phyloP scores from a whole-genome alignment of 2,797 vertebrate species.

The Trichosurus vulpecula region DNA sequence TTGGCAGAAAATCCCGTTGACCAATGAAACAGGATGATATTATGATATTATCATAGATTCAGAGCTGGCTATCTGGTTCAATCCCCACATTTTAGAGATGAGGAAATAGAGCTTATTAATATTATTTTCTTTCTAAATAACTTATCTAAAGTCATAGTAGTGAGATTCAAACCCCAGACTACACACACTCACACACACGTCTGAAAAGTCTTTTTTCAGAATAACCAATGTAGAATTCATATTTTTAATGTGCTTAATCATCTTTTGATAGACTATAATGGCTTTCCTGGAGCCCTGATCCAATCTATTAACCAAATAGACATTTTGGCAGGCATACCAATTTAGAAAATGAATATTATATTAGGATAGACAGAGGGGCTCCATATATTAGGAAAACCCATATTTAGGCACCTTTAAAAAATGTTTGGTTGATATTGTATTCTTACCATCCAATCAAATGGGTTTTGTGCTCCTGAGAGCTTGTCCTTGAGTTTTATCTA shows the following conservation, averaged over 20 bases:
- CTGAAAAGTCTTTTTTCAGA: constrained; percentile 46
- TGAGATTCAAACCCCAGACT: not conserved
- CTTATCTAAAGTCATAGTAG: not conserved
- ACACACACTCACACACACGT: not conserved
- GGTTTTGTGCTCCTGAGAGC: constrained; percentile 15
- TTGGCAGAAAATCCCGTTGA: not conserved
- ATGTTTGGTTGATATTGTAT: not conserved
- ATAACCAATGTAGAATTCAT: constrained; percentile 35
- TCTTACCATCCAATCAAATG: constrained; percentile 9
- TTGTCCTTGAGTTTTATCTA: constrained; percentile 4
- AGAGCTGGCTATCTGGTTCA: not conserved
- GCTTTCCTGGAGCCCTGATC: constrained; percentile 33
- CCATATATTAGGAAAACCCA: constrained; percentile 26
- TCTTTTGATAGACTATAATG: constrained; percentile 50
- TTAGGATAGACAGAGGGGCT: constrained; percentile 7
- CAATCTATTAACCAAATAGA: constrained; percentile 55
- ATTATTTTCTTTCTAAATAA: too few species aligned
- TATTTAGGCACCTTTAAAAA: constrained; percentile 2
- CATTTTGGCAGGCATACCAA: constrained; percentile 52
- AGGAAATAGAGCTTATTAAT: not conserved
- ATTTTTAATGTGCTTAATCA: constrained; percentile 58
- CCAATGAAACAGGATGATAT: not conserved
- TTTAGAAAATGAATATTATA: constrained; percentile 52
- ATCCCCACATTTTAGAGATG: not conserved
- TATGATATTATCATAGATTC: not conserved